Percentiles rank a stretch among this genome's conserved stretches.
Evolutionary conservation across 2,797 vertebrate genomes (phyloP).

Genomic region (Anas acuta): DNA sequence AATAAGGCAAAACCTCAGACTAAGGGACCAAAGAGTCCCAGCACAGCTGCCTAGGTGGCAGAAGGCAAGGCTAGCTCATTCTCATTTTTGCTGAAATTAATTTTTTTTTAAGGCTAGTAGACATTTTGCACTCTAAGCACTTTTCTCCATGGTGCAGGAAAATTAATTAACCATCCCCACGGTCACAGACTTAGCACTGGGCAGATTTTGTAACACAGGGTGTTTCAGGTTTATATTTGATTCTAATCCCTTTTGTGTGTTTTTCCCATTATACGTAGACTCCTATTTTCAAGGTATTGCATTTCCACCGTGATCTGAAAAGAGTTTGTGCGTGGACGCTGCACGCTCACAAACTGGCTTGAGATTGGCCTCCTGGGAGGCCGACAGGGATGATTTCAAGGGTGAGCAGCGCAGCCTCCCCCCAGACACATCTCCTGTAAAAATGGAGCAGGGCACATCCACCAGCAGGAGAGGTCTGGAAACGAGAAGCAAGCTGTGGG

Average conservation of each 20-base stretch:
- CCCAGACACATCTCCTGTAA: background rate
- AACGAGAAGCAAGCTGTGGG: background rate
- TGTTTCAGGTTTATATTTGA: background rate
- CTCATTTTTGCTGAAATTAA: slow-evolving; percentile 2
- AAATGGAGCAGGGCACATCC: background rate
- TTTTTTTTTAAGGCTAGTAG: background rate
- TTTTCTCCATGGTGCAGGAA: background rate
- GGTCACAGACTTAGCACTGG: background rate
- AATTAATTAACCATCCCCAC: slow-evolving; percentile 18
- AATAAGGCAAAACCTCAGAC: background rate
- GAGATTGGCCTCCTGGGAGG: background rate
- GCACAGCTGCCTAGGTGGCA: background rate
- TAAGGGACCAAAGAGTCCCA: background rate
- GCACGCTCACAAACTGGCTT: fast-evolving
- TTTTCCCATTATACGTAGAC: background rate
- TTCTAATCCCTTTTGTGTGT: background rate
- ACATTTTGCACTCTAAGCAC: background rate
- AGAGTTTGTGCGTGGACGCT: fast-evolving
- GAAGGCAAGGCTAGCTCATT: background rate
- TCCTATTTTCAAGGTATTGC: background rate
- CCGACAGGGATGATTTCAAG: background rate
- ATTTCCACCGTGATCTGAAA: background rate
- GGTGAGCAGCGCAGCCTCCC: background rate
- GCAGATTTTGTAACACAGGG: background rate
- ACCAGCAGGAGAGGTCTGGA: background rate